These are phyloP conservation scores for Gopherus flavomarginatus DNA, from an alignment of 2,113 vertebrate species.

Conservation along the genomic window DNA sequence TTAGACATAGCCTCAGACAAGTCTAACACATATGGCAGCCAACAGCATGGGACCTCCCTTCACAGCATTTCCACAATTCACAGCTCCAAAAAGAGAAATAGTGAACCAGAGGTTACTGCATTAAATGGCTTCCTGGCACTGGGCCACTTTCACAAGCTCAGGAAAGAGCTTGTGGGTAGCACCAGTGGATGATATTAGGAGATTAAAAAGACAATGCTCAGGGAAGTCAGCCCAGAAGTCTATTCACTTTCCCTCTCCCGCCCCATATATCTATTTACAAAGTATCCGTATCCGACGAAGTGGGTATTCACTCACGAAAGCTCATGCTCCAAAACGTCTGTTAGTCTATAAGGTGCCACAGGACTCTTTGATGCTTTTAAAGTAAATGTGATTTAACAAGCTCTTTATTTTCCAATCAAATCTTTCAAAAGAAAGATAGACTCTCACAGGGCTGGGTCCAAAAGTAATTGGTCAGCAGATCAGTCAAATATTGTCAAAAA, in stretches of 20 bases:
- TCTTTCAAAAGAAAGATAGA: not conserved
- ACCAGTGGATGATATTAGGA: not conserved
- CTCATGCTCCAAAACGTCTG: too few species aligned
- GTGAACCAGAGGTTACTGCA: not conserved
- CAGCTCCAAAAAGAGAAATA: not conserved
- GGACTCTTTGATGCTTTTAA: too few species aligned
- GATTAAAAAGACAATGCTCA: not conserved
- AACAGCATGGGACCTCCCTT: not conserved
- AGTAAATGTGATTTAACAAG: not conserved
- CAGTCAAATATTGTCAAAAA: not conserved
- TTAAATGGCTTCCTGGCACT: not conserved
- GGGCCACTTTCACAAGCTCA: not conserved
- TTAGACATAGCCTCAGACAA: not conserved
- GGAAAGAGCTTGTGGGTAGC: not conserved
- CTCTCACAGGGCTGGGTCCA: not conserved
- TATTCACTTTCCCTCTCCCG: not conserved
- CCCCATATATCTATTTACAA: not conserved
- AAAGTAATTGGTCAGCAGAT: not conserved
- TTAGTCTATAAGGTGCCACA: too few species aligned
- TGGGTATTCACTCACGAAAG: too few species aligned
- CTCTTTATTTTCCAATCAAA: not conserved
- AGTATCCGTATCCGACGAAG: too few species aligned
- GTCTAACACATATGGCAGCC: accelerated
- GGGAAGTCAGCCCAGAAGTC: not conserved
- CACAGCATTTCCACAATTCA: not conserved